Evolutionary conservation across 1,140 invertebrate genomes (phyloP).

Genomic region (Drosophila nannoptera): DNA sequence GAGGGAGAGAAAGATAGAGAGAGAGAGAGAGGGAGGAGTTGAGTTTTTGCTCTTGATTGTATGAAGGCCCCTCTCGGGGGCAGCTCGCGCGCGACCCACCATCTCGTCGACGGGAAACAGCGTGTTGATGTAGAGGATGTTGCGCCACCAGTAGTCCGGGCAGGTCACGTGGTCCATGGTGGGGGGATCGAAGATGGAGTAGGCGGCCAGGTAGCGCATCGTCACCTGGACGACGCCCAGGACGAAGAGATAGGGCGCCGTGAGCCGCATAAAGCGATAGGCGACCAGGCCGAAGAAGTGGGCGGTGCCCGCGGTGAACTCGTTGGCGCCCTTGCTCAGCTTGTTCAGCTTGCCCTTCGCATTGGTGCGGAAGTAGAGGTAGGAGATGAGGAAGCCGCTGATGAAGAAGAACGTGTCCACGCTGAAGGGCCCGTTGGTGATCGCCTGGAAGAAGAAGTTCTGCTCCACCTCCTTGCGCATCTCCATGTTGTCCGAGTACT

Average conservation of each 20-base stretch:
- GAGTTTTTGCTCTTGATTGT: too few relatives aligned
- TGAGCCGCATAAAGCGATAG: constrained; percentile 90
- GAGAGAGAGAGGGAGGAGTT: background rate
- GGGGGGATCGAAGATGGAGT: constrained; percentile 90
- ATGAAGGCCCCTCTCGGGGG: too few relatives aligned
- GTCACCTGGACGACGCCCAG: constrained; percentile 88
- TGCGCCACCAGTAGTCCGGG: constrained; percentile 92
- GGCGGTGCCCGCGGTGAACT: constrained; percentile 84
- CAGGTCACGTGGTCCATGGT: constrained; percentile 89
- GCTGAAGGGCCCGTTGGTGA: constrained; percentile 92
- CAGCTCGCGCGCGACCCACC: constrained; percentile 80
- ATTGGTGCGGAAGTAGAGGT: constrained; percentile 90
- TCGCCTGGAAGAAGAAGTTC: constrained; percentile 89
- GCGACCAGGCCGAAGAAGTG: constrained; percentile 89
- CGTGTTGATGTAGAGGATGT: constrained; percentile 90
- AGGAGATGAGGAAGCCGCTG: constrained; percentile 89
- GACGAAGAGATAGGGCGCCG: constrained; percentile 90
- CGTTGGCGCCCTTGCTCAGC: constrained; percentile 85
- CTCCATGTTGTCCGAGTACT: constrained; percentile 91
- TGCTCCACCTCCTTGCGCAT: constrained; percentile 88
- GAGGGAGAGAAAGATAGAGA: background rate
- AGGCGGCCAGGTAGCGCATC: constrained; percentile 90
- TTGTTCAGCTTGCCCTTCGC: constrained; percentile 88
- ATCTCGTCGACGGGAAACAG: constrained; percentile 91
- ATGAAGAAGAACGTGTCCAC: constrained; percentile 95